Conservation (phyloP, 1,140 invertebrate genomes). For the Arion vulgaris region DNA sequence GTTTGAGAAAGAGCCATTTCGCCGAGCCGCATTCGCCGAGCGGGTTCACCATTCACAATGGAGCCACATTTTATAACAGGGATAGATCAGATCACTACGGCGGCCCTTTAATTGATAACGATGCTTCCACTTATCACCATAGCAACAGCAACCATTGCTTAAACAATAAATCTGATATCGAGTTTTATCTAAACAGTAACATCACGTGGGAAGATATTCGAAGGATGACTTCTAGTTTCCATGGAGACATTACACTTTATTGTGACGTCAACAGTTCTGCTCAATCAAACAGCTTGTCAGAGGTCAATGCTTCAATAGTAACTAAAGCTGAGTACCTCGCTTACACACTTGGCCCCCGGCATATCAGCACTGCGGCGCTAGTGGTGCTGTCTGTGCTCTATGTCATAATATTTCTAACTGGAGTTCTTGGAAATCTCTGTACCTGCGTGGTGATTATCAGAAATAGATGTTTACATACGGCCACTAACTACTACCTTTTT, state of each 20-base stretch:
- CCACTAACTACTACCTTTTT: conserved; percentile 91
- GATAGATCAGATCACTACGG: too few relatives aligned
- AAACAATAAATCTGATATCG: neutral
- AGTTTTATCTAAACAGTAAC: neutral
- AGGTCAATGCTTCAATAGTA: conserved; percentile 31
- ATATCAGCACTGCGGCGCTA: conserved; percentile 48
- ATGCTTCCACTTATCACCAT: neutral
- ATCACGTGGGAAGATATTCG: conserved; percentile 10
- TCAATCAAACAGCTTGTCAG: conserved; percentile 2
- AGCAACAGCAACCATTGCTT: neutral
- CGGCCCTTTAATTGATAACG: neutral
- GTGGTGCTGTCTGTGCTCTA: conserved; percentile 80
- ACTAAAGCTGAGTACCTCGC: conserved; percentile 40
- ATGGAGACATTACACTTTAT: conserved; percentile 2
- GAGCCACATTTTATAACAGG: too few relatives aligned
- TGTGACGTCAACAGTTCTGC: conserved; percentile 20
- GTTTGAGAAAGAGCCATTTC: neutral
- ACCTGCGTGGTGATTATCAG: conserved; percentile 93
- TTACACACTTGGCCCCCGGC: conserved; percentile 42
- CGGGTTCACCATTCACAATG: neutral
- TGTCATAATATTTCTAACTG: conserved; percentile 86
- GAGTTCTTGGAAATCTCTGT: conserved; percentile 90
- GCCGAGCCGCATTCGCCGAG: neutral
- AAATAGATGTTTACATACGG: conserved; percentile 88
- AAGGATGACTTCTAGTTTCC: conserved; percentile 2